Evolutionary conservation across 2,888 invertebrate genomes (phyloP).

Genomic region (Amiota communis): DNA sequence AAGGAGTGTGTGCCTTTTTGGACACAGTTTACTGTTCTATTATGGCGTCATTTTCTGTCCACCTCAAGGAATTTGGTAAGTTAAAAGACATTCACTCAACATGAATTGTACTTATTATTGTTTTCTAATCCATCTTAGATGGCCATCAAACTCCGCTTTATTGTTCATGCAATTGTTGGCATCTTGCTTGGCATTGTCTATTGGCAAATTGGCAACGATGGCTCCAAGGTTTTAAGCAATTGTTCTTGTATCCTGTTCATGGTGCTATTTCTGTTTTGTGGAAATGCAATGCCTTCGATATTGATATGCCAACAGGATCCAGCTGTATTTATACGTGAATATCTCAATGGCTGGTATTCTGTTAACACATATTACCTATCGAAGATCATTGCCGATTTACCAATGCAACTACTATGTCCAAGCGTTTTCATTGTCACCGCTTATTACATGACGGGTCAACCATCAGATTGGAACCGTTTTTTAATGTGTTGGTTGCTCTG

Average conservation of each 20-base stretch:
- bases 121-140: slow-evolving; percentile 49
- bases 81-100: background rate
- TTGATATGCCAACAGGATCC: slow-evolving; percentile 89
- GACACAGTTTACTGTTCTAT: slow-evolving; percentile 74
- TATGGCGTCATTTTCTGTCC: slow-evolving; percentile 73
- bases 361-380: slow-evolving; percentile 86
- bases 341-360: slow-evolving; percentile 92
- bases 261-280: slow-evolving; percentile 93
- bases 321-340: slow-evolving; percentile 84
- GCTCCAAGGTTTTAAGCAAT: slow-evolving; percentile 85
- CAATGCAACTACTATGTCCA: slow-evolving; percentile 84
- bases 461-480: slow-evolving; percentile 57
- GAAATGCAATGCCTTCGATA: slow-evolving; percentile 90
- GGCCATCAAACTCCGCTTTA: slow-evolving; percentile 78
- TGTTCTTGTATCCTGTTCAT: slow-evolving; percentile 91
- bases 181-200: slow-evolving; percentile 87
- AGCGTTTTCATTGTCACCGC: slow-evolving; percentile 81
- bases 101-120: background rate
- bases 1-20: slow-evolving; percentile 68
- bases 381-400: slow-evolving; percentile 84
- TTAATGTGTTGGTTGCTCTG: slow-evolving; percentile 77
- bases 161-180: slow-evolving; percentile 86
- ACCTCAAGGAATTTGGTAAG: slow-evolving; percentile 73
- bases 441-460: slow-evolving; percentile 86
- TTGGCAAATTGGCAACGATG: slow-evolving; percentile 88